Percentiles rank a stretch among this genome's conserved stretches.
Evolutionary conservation across 1,140 invertebrate genomes (phyloP).

Genomic region (Aphelinus atriplicis): DNA sequence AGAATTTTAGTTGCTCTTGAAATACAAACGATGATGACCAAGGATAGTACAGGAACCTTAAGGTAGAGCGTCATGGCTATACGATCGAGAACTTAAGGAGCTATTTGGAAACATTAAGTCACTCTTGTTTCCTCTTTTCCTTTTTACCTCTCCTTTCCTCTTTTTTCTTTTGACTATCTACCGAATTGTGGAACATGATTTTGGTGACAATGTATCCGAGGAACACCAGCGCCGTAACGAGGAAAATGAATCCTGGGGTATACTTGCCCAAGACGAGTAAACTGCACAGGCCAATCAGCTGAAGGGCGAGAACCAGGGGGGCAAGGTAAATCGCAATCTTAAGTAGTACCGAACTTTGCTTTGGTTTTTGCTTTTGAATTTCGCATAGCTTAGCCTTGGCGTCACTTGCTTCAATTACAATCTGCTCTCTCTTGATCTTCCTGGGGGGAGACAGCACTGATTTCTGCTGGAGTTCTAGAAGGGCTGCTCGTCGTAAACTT

Average conservation of each 20-base stretch:
- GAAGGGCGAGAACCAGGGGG: conserved; percentile 52
- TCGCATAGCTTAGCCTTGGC: conserved; percentile 20
- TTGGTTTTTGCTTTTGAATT: conserved; percentile 44
- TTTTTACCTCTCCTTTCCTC: conserved; percentile 37
- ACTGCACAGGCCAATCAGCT: conserved; percentile 50
- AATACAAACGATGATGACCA: conserved; percentile 6
- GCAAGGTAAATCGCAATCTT: conserved; percentile 55
- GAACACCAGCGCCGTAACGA: conserved; percentile 53
- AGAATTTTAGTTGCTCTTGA: conserved; percentile 1
- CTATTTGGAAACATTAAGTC: not conserved
- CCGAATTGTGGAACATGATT: conserved; percentile 52
- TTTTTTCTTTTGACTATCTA: conserved; percentile 35
- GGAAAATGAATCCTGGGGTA: conserved; percentile 61
- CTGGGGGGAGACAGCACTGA: conserved; percentile 11
- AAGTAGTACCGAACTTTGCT: conserved; percentile 42
- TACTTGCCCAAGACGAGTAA: conserved; percentile 55
- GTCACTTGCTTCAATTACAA: not conserved
- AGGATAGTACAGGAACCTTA: conserved; percentile 17
- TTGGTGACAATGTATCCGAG: conserved; percentile 56
- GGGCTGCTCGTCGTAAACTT: conserved; percentile 41
- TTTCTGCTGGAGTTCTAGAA: conserved; percentile 38
- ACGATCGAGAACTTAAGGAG: not conserved
- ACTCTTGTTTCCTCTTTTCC: conserved; percentile 41
- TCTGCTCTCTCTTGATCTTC: conserved; percentile 6
- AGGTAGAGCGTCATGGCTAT: conserved; percentile 9